phyloP scores from a whole-genome alignment of 2,797 vertebrate species.

The Atherinosoma microstoma region DNA sequence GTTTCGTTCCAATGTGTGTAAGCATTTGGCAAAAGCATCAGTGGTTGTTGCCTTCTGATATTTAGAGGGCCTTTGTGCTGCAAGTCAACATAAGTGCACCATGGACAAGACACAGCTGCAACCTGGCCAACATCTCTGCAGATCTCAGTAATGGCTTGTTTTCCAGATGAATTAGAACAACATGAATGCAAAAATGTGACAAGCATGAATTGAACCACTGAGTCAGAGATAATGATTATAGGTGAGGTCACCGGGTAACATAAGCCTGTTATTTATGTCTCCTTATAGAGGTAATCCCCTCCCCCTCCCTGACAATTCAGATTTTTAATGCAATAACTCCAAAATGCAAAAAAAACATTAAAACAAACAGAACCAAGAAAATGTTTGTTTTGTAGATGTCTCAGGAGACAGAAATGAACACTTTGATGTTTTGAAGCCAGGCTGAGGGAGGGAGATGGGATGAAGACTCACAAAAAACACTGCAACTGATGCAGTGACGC shows the following conservation, averaged over 20 bases:
- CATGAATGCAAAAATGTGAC: constrained; percentile 22
- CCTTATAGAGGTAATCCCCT: constrained; percentile 10
- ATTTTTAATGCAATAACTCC: constrained; percentile 16
- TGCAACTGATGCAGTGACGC: constrained; percentile 40
- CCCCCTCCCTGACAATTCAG: constrained; percentile 22
- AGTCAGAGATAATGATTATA: constrained; percentile 20
- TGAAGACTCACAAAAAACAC: constrained; percentile 41
- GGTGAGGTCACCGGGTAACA: constrained; percentile 4
- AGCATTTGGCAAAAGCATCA: constrained; percentile 20
- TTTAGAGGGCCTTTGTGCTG: constrained; percentile 24
- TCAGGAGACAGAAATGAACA: constrained; percentile 23
- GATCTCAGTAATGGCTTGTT: constrained; percentile 70
- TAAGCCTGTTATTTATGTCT: constrained; percentile 6
- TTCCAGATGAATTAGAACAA: constrained; percentile 55
- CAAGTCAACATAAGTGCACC: constrained; percentile 44
- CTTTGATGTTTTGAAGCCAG: constrained; percentile 14
- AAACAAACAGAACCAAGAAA: not conserved
- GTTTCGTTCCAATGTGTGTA: not conserved
- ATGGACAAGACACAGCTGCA: constrained; percentile 29
- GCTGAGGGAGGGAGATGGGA: constrained; percentile 21
- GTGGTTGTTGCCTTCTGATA: not conserved
- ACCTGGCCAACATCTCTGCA: constrained; percentile 46
- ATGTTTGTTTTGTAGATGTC: constrained; percentile 7
- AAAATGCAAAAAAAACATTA: constrained; percentile 22
- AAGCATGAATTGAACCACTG: constrained; percentile 17